These are phyloP conservation scores for Escarpia spicata DNA, from an alignment of 2,888 invertebrate species.

Conservation along the genomic window DNA sequence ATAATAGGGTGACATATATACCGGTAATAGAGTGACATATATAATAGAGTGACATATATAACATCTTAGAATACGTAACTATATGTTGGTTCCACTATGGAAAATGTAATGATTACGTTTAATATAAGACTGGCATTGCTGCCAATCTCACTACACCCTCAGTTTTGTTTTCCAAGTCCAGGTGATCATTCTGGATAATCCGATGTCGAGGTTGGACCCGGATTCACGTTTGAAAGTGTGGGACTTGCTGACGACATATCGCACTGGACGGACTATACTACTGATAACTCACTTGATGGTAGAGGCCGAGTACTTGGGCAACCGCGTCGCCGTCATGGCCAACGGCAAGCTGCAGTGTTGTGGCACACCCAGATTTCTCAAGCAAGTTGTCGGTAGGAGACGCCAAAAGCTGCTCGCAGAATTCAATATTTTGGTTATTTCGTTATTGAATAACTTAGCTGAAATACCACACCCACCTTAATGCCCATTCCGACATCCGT, in stretches of 20 bases:
- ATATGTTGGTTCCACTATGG: too few species aligned
- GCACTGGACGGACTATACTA: background rate
- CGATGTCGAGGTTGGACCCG: background rate
- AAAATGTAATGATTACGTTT: too few species aligned
- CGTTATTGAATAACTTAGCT: too few species aligned
- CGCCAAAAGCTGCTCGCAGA: too few species aligned
- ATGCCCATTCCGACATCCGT: too few species aligned
- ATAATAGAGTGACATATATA: too few species aligned
- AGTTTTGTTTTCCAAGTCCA: background rate
- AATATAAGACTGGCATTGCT: background rate
- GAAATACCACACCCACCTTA: too few species aligned
- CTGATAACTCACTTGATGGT: background rate
- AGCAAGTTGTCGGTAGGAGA: background rate
- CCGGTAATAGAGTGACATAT: too few species aligned
- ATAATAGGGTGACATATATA: too few species aligned
- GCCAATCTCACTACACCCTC: background rate
- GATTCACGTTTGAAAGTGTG: background rate
- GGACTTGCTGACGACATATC: background rate
- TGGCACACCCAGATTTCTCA: background rate
- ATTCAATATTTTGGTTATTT: too few species aligned
- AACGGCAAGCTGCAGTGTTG: background rate
- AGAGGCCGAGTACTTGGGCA: background rate
- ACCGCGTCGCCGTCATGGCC: background rate
- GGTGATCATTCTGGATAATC: conserved; percentile 11
- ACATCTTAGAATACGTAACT: too few species aligned